phyloP scores from a whole-genome alignment of 1,140 invertebrate genomes.

The Drosophila gunungcola region DNA sequence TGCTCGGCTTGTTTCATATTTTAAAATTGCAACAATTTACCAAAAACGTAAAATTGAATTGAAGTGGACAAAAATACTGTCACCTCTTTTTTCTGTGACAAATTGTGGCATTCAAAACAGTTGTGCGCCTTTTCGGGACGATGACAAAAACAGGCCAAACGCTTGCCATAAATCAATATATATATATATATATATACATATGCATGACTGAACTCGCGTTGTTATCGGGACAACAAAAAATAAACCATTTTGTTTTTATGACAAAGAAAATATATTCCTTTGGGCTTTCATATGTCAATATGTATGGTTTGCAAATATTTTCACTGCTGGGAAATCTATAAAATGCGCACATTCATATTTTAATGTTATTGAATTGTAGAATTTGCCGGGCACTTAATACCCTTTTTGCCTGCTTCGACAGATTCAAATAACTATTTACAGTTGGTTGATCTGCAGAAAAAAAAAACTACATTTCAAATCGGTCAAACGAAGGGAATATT shows the following conservation, averaged over 20 bases:
- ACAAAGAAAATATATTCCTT: slow-evolving; percentile 38
- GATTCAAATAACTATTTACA: slow-evolving; percentile 31
- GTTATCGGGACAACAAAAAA: slow-evolving; percentile 24
- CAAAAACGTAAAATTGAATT: slow-evolving; percentile 54
- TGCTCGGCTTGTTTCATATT: slow-evolving; percentile 41
- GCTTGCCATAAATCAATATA: slow-evolving; percentile 65
- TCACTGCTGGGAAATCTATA: slow-evolving; percentile 26
- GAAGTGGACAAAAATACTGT: slow-evolving; percentile 22
- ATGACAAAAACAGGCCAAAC: slow-evolving; percentile 33
- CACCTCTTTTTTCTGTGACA: slow-evolving; percentile 21
- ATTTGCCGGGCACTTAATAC: slow-evolving; percentile 36
- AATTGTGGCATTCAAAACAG: slow-evolving; percentile 54
- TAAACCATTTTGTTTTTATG: slow-evolving; percentile 45
- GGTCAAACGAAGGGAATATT: slow-evolving; percentile 28
- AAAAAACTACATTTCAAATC: slow-evolving; percentile 10
- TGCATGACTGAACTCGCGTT: slow-evolving; percentile 40
- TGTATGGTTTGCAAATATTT: slow-evolving; percentile 45
- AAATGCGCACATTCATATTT: slow-evolving; percentile 31
- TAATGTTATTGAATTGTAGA: slow-evolving; percentile 21
- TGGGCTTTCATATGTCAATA: slow-evolving; percentile 44
- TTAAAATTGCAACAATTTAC: slow-evolving; percentile 68
- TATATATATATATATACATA: slow-evolving; percentile 62
- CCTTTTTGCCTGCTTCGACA: slow-evolving; percentile 17
- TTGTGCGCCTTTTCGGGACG: slow-evolving; percentile 28
- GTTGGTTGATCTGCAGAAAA: not conserved